These are phyloP conservation scores for Cerastis rubricosa DNA, from an alignment of 2,888 invertebrate genomes.

Conservation along the genomic window DNA sequence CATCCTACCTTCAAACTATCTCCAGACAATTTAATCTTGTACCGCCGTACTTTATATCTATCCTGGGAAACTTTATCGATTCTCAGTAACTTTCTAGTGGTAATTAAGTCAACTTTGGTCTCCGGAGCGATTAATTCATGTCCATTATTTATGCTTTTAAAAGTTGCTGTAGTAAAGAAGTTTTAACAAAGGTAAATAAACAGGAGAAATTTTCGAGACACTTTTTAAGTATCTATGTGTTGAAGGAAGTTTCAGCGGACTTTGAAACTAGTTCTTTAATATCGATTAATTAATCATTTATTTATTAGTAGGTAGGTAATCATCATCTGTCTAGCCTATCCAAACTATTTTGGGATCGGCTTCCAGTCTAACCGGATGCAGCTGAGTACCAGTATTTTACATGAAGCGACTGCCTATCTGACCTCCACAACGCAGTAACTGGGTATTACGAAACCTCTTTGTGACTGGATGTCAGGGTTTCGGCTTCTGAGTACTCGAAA, in stretches of 20 bases:
- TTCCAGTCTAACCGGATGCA: too few relatives aligned
- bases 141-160: conserved; percentile 60
- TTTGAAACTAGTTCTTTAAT: neutral
- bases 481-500: too few relatives aligned
- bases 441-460: too few relatives aligned
- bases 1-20: conserved; percentile 20
- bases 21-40: conserved; percentile 49
- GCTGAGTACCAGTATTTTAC: too few relatives aligned
- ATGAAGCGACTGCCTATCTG: too few relatives aligned
- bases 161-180: conserved; percentile 38
- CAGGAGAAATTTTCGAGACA: conserved; percentile 21
- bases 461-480: too few relatives aligned
- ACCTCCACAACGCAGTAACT: too few relatives aligned
- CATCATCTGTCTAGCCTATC: too few relatives aligned
- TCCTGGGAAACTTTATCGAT: conserved; percentile 62
- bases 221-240: neutral
- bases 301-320: neutral
- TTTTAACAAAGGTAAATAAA: conserved; percentile 40
- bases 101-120: conserved; percentile 64
- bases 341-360: too few relatives aligned
- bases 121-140: conserved; percentile 56
- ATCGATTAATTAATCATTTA: neutral
- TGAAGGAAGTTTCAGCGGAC: neutral
- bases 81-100: conserved; percentile 51
- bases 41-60: conserved; percentile 46